Base-by-base conservation (phyloP, 53 echinoderm and acorn worm genomes). In the Paracentrotus lividus region DNA sequence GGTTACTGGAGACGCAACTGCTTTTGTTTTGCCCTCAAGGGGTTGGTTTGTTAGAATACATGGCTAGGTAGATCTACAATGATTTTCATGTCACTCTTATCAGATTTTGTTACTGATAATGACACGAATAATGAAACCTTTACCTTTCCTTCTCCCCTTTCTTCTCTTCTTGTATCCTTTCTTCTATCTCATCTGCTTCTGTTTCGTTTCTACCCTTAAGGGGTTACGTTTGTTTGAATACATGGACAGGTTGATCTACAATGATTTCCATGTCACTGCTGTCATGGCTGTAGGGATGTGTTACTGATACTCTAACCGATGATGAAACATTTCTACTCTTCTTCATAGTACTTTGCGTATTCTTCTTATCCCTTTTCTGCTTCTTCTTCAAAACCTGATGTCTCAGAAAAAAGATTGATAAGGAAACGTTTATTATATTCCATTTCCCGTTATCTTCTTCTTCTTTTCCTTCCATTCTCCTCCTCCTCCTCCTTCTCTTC, bases 261-360 rank as follows among this genome's bases (percentile, higher is more conserved):
- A 34, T 18, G 72, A 40, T 72, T 72, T 36, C 72, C 72, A 72
- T 72, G 40, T 72, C n/a, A n/a, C n/a, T n/a, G n/a, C n/a, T n/a
- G 40, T 72, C 72, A 15, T 18, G 72, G 72, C 18, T 5, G 36
- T 40, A 12, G 40, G 18, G 72, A 72, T 72, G 36, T 38, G 36
- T 72, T 40, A 18, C 72, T 38, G 72, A 72, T 72, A 32, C 3
- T n/a, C n/a, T 15, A 72, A 72, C 38, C 49, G 85, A 47, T 49
- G 31, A 49, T n/a, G 13, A 27, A 31, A 51, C 29, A 23, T n/a
- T 57, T 45, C 45, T 84, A 4, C 49, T 84, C 45, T 84, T 21
- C 84, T 49, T 14, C 10, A 43, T 77, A 23, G 3, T 78, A 42
- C 78, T 78, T 78, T 42, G 16, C 57, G 14, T 43, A 8, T n/a